Evolutionary conservation across 2,113 vertebrate genomes (phyloP), one percentile per base, ranked within the genome.

Genomic region (Riparia riparia): DNA sequence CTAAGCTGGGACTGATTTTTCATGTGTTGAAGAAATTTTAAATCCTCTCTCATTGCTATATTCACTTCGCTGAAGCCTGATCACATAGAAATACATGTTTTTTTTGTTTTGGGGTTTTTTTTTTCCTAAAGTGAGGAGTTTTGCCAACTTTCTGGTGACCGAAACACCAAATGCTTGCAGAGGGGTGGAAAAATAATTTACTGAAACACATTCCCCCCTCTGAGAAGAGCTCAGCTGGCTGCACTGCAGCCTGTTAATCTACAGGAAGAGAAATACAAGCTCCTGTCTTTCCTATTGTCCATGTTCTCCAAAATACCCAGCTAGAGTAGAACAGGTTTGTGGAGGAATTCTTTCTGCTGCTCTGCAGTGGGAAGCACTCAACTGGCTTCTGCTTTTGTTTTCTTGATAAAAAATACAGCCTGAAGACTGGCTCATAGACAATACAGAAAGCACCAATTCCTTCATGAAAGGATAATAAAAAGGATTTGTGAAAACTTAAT

Each of bases 1-100:
- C 47, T 76, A 73, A 14, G 26, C 21, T 54, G 50, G 32, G 70
- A 86, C 44, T 85, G 65, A 31, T 78, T 81, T 92, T 76, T 89
- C 63, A 90, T 42, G 9, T 61, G 58, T 61, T 83, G 71, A 21
- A 87, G 79, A 84, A 94, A 96, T 73, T 93, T 69, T 32, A 87
- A 74, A 74, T 95, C 72, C 28, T 88, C 82, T 45, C 31, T 60
- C 20, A 37, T 26, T 39, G 24, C 20, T 65, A 7, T 47, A 26
- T 8, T 66, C 5, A n/a, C 60, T 34, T 66, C 65, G 76, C 81
- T 87, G 49, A 78, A 89, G 51, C 90, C 66, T 79, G 18, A 20
- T 51, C 32, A 85, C 8, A 56, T 57, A 68, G 9, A 49, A 37
- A 66, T 24, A 14, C 45, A 32, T 7, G 2, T 4, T 5, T 6